A percentile compares a stretch with the other conserved stretches of the same genome.
phyloP scores from a whole-genome alignment of 2,797 vertebrate genomes.

The Crypturellus tataupa region DNA sequence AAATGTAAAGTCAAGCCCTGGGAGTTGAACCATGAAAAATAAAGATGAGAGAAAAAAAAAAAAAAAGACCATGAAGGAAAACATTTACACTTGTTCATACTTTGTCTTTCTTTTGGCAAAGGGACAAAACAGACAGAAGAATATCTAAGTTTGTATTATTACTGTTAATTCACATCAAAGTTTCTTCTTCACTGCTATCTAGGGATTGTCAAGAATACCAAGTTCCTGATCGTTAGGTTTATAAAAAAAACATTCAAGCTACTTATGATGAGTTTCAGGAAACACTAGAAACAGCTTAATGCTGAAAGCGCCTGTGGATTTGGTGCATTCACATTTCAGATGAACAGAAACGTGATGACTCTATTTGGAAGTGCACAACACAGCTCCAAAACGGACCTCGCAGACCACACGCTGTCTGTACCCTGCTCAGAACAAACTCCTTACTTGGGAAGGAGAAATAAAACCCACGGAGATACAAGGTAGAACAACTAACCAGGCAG shows the following conservation, averaged over 20 bases:
- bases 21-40: neutral
- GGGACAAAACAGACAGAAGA: conserved; percentile 13
- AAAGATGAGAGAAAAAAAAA: neutral
- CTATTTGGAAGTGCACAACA: neutral
- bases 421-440: neutral
- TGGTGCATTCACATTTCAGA: neutral
- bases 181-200: neutral
- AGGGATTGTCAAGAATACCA: neutral
- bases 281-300: conserved; percentile 22
- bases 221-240: neutral
- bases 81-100: neutral
- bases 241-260: conserved; percentile 10
- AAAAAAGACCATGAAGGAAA: neutral
- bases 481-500: neutral
- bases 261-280: neutral
- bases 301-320: conserved; percentile 48
- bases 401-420: neutral
- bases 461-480: neutral
- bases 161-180: neutral
- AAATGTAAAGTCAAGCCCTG: conserved; percentile 12
- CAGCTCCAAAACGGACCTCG: neutral
- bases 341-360: neutral
- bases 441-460: neutral
- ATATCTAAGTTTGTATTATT: neutral
- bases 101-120: conserved; percentile 6